These are phyloP conservation scores for Neodiprion pinetum DNA, from an alignment of 1,140 invertebrate genomes.

Conservation along the genomic window DNA sequence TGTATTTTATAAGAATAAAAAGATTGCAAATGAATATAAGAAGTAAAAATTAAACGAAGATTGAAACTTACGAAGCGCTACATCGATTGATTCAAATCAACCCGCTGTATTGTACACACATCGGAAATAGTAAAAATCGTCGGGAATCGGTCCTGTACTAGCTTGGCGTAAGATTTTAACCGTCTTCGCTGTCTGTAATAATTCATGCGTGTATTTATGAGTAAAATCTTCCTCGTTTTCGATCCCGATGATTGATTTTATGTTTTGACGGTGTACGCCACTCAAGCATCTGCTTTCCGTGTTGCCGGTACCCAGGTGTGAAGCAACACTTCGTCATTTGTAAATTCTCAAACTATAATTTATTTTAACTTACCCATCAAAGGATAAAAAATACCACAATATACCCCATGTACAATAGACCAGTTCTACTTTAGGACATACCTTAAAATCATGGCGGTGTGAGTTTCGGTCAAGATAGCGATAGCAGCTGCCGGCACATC, in stretches of 20 bases:
- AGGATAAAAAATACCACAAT: too few species aligned
- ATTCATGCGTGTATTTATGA: constrained; percentile 14
- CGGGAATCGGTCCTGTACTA: constrained; percentile 14
- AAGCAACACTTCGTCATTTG: background rate
- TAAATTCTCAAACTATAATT: too few species aligned
- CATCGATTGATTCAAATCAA: background rate
- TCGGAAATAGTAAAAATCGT: constrained; percentile 29
- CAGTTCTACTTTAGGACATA: constrained; percentile 12
- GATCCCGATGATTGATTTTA: constrained; percentile 9
- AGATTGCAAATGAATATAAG: background rate
- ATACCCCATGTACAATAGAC: too few species aligned
- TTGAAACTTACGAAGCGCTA: too few species aligned
- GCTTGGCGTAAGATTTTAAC: constrained; percentile 20
- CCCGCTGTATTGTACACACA: background rate
- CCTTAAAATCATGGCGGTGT: constrained; percentile 22
- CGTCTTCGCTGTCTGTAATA: constrained; percentile 18
- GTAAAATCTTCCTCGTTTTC: constrained; percentile 14
- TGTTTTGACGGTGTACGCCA: background rate
- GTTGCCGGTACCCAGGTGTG: background rate
- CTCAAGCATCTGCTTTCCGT: background rate
- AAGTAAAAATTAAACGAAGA: background rate
- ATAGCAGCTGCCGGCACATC: constrained; percentile 18
- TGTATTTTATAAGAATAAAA: background rate
- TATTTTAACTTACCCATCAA: too few species aligned
- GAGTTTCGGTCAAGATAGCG: constrained; percentile 21